These are phyloP conservation scores for Parnassius orleans DNA, from an alignment of 2,888 invertebrate genomes.

Conservation along the genomic window DNA sequence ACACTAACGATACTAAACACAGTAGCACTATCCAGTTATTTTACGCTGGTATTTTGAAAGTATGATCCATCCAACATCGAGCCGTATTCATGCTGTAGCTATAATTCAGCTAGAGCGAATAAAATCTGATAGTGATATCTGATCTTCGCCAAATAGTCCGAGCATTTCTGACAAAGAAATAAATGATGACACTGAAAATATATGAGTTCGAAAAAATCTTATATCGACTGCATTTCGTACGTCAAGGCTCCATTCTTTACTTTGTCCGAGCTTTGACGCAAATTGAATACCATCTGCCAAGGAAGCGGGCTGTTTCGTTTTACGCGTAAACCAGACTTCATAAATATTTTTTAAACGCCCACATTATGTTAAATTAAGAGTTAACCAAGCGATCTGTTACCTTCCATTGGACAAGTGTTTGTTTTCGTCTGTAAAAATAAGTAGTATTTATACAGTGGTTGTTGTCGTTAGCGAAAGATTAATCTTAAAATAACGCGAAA, in stretches of 20 bases:
- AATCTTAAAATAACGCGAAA: not conserved
- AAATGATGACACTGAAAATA: no score
- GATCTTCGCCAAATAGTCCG: no score
- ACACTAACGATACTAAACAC: no score
- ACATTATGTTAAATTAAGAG: conserved; percentile 21
- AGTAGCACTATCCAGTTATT: no score
- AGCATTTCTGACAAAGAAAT: no score
- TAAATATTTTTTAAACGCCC: conserved; percentile 5
- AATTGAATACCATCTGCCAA: not conserved
- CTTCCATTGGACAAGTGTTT: not conserved
- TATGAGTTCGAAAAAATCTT: no score
- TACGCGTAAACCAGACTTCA: conserved; percentile 2
- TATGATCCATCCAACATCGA: no score
- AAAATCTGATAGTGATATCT: no score
- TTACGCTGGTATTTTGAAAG: no score
- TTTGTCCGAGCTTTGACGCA: not conserved
- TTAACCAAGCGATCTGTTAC: not conserved
- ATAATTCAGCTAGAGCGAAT: no score
- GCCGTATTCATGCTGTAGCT: no score
- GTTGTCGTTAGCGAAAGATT: not conserved
- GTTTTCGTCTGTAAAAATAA: conserved; percentile 1
- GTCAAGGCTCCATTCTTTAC: not conserved
- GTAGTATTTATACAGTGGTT: not conserved
- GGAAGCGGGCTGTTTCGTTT: not conserved
- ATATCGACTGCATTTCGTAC: not conserved